Conservation (phyloP, 1,140 invertebrate species). For the Bradynema listronoti region DNA sequence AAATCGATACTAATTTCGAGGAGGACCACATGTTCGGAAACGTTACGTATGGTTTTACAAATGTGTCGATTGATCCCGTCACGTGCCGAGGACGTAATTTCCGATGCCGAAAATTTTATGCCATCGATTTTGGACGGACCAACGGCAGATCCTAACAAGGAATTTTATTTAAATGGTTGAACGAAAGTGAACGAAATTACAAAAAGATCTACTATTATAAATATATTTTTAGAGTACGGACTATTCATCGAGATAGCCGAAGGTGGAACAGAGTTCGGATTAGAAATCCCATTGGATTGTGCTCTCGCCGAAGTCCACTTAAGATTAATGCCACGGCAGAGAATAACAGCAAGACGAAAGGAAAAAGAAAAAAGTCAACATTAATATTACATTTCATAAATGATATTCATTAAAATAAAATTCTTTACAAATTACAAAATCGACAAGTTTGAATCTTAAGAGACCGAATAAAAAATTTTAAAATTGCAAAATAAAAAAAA, state of each 20-base stretch:
- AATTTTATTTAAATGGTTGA: background rate
- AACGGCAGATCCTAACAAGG: background rate
- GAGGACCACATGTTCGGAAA: slow-evolving; percentile 26
- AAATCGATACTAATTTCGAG: slow-evolving; percentile 35
- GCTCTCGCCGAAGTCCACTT: slow-evolving; percentile 25
- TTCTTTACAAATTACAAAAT: too few relatives aligned
- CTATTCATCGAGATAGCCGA: slow-evolving; percentile 16
- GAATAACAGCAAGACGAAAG: slow-evolving; percentile 5
- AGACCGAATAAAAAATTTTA: too few relatives aligned
- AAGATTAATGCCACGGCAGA: slow-evolving; percentile 25
- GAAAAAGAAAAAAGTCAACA: too few relatives aligned
- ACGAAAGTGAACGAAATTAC: background rate
- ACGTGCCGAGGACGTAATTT: background rate
- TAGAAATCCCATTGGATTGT: slow-evolving; percentile 15
- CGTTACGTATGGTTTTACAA: slow-evolving; percentile 29
- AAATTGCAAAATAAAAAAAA: too few relatives aligned
- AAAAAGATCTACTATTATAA: background rate
- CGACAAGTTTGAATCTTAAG: too few relatives aligned
- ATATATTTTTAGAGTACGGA: slow-evolving; percentile 14
- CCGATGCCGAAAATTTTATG: background rate
- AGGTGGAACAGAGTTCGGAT: background rate
- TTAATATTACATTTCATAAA: too few relatives aligned
- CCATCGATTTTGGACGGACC: background rate
- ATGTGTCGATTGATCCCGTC: slow-evolving; percentile 32
- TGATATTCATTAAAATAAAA: too few relatives aligned